phyloP scores from a whole-genome alignment of 2,888 invertebrate species.

The Synanthedon vespiformis region DNA sequence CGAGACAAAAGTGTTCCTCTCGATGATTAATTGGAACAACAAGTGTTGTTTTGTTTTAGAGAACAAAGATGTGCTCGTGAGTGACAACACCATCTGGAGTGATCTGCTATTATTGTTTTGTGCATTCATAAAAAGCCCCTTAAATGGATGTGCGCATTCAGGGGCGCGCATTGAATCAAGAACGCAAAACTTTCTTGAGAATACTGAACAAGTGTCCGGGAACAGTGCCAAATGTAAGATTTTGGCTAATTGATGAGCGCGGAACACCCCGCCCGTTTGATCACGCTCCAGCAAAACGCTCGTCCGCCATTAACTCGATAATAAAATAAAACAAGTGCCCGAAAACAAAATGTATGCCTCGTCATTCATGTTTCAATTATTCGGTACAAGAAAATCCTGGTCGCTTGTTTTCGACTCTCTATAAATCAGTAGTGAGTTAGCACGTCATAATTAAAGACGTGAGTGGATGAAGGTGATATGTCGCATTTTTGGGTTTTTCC shows the following conservation, averaged over 20 bases:
- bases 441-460: not conserved
- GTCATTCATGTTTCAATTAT: constrained; percentile 13
- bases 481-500: too few relatives aligned
- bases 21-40: too few relatives aligned
- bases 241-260: constrained; percentile 59
- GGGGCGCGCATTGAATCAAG: constrained; percentile 32
- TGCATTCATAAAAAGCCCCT: constrained; percentile 23
- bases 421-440: not conserved
- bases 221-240: constrained; percentile 57
- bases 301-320: constrained; percentile 24
- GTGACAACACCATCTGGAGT: not conserved
- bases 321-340: constrained; percentile 23
- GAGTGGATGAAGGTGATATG: too few relatives aligned
- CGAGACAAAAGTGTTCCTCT: too few relatives aligned
- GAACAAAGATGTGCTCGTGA: not conserved
- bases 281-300: constrained; percentile 34
- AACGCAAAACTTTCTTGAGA: constrained; percentile 21
- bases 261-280: constrained; percentile 49
- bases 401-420: not conserved
- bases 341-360: constrained; percentile 17
- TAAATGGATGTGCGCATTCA: constrained; percentile 30
- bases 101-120: not conserved
- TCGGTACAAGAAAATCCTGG: not conserved
- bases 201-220: constrained; percentile 51
- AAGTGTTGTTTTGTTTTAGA: too few relatives aligned